Conservation (phyloP, 2,797 vertebrate species). For the Chelon labrosus region DNA sequence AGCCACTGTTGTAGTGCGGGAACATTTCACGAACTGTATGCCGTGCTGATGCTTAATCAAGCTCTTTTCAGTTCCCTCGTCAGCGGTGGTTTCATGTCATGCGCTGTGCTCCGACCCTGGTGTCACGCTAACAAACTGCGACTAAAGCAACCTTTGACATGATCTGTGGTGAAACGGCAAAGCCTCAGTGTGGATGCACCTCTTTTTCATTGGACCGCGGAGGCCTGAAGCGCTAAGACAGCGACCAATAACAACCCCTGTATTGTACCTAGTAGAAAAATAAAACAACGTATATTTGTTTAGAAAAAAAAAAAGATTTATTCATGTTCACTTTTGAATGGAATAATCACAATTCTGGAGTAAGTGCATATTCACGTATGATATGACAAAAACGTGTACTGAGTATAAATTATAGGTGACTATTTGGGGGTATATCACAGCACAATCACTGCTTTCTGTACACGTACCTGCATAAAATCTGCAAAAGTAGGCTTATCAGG, state of each 20-base stretch:
- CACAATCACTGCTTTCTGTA: constrained; percentile 69
- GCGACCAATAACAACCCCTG: no score
- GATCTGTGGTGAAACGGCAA: neutral
- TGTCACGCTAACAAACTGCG: neutral
- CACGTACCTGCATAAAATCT: constrained; percentile 81
- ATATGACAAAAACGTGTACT: constrained; percentile 71
- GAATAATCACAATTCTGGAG: constrained; percentile 73
- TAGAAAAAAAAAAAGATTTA: constrained; percentile 80
- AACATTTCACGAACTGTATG: neutral
- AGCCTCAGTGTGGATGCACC: neutral
- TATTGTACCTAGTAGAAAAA: neutral
- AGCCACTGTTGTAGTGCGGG: neutral
- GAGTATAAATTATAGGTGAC: constrained; percentile 75
- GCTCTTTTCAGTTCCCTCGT: constrained; percentile 1
- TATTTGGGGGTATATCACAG: constrained; percentile 68
- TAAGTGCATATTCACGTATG: constrained; percentile 74
- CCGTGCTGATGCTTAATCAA: constrained; percentile 4
- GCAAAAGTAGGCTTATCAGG: constrained; percentile 64
- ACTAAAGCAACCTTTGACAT: neutral
- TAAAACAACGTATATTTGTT: constrained; percentile 30
- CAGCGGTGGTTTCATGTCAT: neutral
- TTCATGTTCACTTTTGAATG: constrained; percentile 71
- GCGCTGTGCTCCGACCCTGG: neutral
- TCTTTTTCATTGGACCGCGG: constrained; percentile 34
- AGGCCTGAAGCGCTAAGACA: constrained; percentile 10